Base-by-base conservation (phyloP, 2,888 invertebrate species). In the Diarsia rubi region DNA sequence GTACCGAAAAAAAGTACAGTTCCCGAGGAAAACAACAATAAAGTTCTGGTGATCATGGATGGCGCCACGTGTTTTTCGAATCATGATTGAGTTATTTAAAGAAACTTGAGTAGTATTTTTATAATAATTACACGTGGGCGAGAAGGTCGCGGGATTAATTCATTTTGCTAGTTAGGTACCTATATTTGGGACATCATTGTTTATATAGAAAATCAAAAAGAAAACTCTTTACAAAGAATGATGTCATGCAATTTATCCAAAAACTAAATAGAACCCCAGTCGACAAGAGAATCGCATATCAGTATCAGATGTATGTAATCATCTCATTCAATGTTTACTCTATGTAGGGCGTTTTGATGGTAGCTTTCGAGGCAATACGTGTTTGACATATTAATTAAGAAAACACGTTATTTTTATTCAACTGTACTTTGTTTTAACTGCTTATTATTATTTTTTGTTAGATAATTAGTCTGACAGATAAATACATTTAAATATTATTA, bases 241-340 rank as follows among this genome's bases (percentile, higher is more conserved):
- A 49, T 8, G 59, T 57, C 64, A 74, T 52, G 12, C 9, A 49
- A 57, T 62, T 69, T 73, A 75, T 64, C 24, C 66, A 65, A 72
- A 83, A 83, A 79, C 57, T 79, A 79, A 79, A 87, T 67, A 77
- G 47, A 68, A n/a, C 24, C 42, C 27, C 47, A 78, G 65, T 69
- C 67, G 69, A 64, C 75, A 66, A 73, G 78, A 71, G 66, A 57
- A 64, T 77, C 19, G n/a, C 59, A 73, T 84, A 73, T 76, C 76
- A 73, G 68, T 74, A 52, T 81, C 64, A 57, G 49, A 63, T 81
- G 75, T 47, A 57, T n/a, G 54, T 66, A 75, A 62, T 69, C 59
- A 73, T 57, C 49, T 85, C 85, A 75, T 82, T 78, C 74, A 68
- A 75, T 85, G 79, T 85, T 85, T 85, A 74, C 47, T 71, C 65